phyloP scores from a whole-genome alignment of 1,140 invertebrate genomes.

The Dendrolimus kikuchii region DNA sequence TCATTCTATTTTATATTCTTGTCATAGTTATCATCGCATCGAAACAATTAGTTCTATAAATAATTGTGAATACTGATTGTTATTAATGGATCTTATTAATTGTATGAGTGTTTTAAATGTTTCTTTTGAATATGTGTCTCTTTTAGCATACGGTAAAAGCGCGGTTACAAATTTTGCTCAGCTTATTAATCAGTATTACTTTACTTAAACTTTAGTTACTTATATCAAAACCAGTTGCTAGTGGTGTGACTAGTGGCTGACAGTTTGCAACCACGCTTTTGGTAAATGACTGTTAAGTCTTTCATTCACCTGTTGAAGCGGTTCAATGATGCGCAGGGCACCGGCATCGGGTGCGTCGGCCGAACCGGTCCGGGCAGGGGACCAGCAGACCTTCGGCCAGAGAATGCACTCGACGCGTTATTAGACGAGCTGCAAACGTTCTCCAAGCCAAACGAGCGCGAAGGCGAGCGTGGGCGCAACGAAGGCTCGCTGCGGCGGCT shows the following conservation, averaged over 20 bases:
- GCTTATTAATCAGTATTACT: neutral
- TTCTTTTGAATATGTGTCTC: conserved; percentile 31
- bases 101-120: conserved; percentile 58
- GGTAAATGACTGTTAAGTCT: conserved; percentile 27
- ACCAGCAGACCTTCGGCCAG: conserved; percentile 81
- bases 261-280: conserved; percentile 41
- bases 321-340: conserved; percentile 67
- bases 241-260: no score
- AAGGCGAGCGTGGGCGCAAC: conserved; percentile 79
- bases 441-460: conserved; percentile 73
- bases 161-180: conserved; percentile 27
- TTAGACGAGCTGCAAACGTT: conserved; percentile 93
- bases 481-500: conserved; percentile 79
- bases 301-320: conserved; percentile 40
- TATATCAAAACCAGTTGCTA: no score
- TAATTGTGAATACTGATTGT: conserved; percentile 53
- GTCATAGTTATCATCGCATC: conserved; percentile 62
- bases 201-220: no score
- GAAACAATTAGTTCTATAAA: conserved; percentile 46
- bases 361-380: conserved; percentile 78
- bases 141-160: conserved; percentile 30
- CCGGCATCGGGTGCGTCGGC: conserved; percentile 77
- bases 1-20: conserved; percentile 43
- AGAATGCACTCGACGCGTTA: conserved; percentile 96
- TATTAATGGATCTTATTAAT: conserved; percentile 42